Percentiles rank a stretch among this genome's conserved stretches.
phyloP scores from a whole-genome alignment of 2,113 vertebrate species.

The Leuciscus idus region DNA sequence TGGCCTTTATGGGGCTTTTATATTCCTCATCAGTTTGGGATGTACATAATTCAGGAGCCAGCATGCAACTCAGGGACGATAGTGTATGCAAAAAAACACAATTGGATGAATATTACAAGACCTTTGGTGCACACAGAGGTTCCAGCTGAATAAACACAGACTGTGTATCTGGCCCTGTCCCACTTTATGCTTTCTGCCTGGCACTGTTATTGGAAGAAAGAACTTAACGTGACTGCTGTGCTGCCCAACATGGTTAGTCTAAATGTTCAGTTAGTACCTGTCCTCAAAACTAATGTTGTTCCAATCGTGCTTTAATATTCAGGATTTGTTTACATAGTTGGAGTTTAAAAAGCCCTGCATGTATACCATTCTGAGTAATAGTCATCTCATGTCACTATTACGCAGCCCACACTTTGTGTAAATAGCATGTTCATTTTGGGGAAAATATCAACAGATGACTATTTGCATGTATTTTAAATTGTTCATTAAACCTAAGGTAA shows the following conservation, averaged over 20 bases:
- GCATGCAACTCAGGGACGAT: conserved; percentile 1
- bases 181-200: conserved; percentile 18
- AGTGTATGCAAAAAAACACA: conserved; percentile 35
- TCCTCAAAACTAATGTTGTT: not conserved
- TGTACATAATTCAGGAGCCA: conserved; percentile 48
- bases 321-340: not conserved
- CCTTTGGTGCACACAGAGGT: conserved; percentile 26
- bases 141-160: conserved; percentile 38
- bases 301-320: not conserved
- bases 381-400: not conserved
- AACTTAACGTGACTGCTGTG: conserved; percentile 15
- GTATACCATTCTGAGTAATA: not conserved
- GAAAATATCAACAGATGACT: conserved; percentile 17
- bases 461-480: not conserved
- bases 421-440: not conserved
- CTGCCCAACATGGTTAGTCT: conserved; percentile 7
- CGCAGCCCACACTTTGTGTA: conserved; percentile 4
- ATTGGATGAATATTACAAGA: conserved; percentile 48
- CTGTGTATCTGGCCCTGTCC: conserved; percentile 23
- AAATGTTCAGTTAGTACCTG: not conserved
- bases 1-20: conserved; percentile 28
- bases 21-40: conserved; percentile 43
- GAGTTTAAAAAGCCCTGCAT: not conserved
- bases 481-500: not conserved
- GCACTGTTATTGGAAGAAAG: not conserved